These are phyloP conservation scores for Acrocephalus scirpaceus DNA, from an alignment of 2,797 vertebrate genomes.

Conservation along the genomic window DNA sequence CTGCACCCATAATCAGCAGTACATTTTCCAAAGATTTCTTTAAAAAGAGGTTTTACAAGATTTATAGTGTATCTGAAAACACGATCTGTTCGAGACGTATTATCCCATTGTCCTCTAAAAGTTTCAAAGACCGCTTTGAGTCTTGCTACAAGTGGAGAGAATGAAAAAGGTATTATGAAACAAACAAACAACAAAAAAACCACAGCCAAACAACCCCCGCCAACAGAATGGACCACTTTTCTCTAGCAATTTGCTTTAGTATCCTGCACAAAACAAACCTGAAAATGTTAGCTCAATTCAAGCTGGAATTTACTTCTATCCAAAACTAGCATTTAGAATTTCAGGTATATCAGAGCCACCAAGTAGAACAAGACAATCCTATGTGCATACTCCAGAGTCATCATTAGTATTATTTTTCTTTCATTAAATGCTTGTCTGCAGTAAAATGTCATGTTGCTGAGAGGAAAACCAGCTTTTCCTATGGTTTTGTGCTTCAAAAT, in stretches of 20 bases:
- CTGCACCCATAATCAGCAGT: neutral
- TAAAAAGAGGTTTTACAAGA: neutral
- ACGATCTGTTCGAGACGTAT: neutral
- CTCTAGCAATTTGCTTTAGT: neutral
- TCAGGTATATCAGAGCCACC: neutral
- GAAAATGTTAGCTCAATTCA: neutral
- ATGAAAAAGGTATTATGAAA: neutral
- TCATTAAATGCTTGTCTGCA: neutral
- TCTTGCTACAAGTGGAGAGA: neutral
- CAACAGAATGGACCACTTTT: neutral
- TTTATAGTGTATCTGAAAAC: neutral
- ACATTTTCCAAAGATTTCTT: neutral
- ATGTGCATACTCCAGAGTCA: neutral
- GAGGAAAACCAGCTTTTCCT: neutral
- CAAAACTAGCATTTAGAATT: neutral
- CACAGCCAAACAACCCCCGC: fast-evolving
- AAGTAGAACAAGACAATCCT: neutral
- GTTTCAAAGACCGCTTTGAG: neutral
- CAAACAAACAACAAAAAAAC: neutral
- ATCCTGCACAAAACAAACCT: neutral
- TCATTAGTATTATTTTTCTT: neutral
- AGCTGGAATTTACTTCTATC: neutral
- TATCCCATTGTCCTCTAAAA: neutral
- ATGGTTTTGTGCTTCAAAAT: neutral
- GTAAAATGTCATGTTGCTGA: neutral